Percentiles rank a stretch among this genome's conserved stretches.
Conservation (phyloP, 1,140 invertebrate species). For the Vollenhovia emeryi region DNA sequence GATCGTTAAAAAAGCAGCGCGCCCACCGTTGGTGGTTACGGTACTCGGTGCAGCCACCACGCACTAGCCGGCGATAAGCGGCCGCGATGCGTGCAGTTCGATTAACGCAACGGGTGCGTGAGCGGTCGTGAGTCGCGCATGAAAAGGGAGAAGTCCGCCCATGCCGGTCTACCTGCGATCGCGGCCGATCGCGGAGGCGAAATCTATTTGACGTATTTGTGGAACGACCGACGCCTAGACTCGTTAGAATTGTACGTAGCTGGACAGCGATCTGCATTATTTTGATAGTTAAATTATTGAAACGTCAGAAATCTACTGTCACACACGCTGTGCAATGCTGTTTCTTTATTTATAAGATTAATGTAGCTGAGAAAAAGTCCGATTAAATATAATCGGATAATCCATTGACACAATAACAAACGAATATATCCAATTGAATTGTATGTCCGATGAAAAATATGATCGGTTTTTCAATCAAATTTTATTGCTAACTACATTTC, state of each 20-base stretch:
- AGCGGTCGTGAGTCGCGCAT: conserved; percentile 34
- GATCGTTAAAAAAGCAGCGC: conserved; percentile 64
- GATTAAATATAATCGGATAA: no score
- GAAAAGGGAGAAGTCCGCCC: conserved; percentile 32
- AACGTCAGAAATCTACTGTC: neutral
- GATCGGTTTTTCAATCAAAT: no score
- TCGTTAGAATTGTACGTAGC: neutral
- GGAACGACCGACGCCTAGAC: neutral
- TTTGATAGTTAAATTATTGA: neutral
- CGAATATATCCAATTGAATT: no score
- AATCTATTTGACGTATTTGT: conserved; percentile 8
- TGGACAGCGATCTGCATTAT: neutral
- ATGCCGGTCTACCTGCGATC: conserved; percentile 10
- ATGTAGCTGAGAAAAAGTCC: no score
- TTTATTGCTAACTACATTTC: no score
- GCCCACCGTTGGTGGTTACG: conserved; percentile 24
- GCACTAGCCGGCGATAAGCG: conserved; percentile 49
- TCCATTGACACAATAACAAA: no score
- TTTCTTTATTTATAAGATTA: neutral
- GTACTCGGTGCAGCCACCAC: conserved; percentile 11
- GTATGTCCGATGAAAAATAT: no score
- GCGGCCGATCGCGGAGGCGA: neutral
- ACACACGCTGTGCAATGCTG: neutral
- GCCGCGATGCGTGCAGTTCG: conserved; percentile 58
- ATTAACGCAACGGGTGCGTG: conserved; percentile 58